phyloP scores from a whole-genome alignment of 2,797 vertebrate genomes.

The Ceryle rudis region DNA sequence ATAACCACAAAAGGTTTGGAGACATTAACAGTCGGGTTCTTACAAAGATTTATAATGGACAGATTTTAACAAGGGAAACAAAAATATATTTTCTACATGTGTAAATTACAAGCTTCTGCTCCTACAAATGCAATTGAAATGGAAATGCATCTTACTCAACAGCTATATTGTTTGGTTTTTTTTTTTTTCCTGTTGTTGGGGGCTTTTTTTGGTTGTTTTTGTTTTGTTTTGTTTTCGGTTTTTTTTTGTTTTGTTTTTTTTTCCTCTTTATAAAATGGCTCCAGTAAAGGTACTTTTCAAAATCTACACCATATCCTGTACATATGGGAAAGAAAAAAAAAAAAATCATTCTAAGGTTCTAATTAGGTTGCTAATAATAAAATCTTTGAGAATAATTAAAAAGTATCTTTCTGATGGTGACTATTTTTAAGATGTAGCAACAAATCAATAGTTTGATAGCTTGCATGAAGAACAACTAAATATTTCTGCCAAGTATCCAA shows the following conservation, averaged over 20 bases:
- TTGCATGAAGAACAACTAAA: not conserved
- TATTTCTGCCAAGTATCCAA: not conserved
- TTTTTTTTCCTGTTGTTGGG: too few species aligned
- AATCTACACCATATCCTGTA: not conserved
- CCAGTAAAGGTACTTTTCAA: not conserved
- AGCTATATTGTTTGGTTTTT: not conserved
- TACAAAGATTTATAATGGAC: not conserved
- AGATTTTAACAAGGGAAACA: not conserved
- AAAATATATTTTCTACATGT: not conserved
- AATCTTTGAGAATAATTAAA: not conserved
- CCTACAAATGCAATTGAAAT: not conserved
- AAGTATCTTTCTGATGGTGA: not conserved
- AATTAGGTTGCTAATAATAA: not conserved
- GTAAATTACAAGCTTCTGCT: not conserved
- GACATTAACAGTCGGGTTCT: not conserved
- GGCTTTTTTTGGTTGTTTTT: fast-evolving
- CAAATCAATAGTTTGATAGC: not conserved
- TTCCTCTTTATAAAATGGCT: not conserved
- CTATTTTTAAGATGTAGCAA: not conserved
- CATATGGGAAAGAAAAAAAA: not conserved
- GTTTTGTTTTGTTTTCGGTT: fast-evolving
- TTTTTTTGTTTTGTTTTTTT: too few species aligned
- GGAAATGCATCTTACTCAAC: not conserved
- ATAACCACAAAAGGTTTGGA: too few species aligned
- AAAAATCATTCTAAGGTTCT: not conserved